phyloP scores from a whole-genome alignment of 2,888 invertebrate genomes.

The Seira ritae region DNA sequence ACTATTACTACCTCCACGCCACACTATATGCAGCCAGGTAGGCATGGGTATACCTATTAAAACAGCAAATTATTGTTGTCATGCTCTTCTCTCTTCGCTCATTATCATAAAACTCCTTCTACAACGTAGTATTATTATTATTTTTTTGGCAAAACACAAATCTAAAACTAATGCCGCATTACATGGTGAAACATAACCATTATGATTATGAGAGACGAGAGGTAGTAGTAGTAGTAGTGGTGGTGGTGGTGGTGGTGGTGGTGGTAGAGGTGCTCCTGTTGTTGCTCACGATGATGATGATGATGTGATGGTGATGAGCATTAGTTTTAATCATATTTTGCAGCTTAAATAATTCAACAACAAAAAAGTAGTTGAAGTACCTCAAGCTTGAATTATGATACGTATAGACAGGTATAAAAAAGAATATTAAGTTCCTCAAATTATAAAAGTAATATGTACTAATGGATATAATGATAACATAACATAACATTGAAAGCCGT shows the following conservation, averaged over 20 bases:
- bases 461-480: not conserved
- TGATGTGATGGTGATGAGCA: constrained; percentile 24
- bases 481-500: not conserved
- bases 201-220: not conserved
- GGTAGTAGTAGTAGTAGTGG: no score
- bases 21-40: constrained; percentile 19
- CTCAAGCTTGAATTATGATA: no score
- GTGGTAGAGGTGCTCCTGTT: no score
- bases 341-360: not conserved
- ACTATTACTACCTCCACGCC: not conserved
- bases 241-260: no score
- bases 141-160: constrained; percentile 22
- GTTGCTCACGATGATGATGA: constrained; percentile 21
- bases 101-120: constrained; percentile 23
- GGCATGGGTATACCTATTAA: constrained; percentile 9
- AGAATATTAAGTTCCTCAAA: not conserved
- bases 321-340: not conserved
- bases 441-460: not conserved
- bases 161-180: constrained; percentile 11
- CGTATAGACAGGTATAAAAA: no score
- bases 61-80: constrained; percentile 45
- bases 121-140: not conserved
- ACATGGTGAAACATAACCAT: not conserved
- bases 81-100: constrained; percentile 11
- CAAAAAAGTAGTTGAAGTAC: not conserved